Base-by-base conservation (phyloP, 2,888 invertebrate species). In the Philereme transversata region DNA sequence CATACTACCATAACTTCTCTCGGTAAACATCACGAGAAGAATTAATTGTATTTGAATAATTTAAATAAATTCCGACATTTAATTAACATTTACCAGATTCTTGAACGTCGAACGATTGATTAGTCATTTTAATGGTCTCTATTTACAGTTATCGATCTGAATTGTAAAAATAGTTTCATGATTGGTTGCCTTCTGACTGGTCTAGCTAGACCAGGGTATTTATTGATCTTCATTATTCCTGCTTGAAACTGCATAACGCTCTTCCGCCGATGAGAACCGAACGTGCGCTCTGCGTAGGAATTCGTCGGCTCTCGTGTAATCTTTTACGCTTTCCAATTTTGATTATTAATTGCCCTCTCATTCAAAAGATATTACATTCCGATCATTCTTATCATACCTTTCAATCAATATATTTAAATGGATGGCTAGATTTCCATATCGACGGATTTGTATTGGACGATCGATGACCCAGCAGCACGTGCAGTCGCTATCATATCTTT, bases 311-410 rank as follows among this genome's bases (percentile, higher is more conserved):
- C 79, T 82, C 83, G 84, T 87, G 82, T 86, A 85, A 87, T 86
- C 86, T 86, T 87, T 86, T 84, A 88, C 86, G 87, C 87, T 88
- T 87, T 88, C 86, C 75, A 86, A 87, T 85, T 83, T 85, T 85
- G 83, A 86, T 86, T 87, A 87, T 87, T 88, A 86, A 87, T 87
- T 86, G 87, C 82, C 80, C 81, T 82, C 78, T 83, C 83, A 84
- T 84, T 87, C 85, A 84, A 83, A 82, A 81, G 79, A 82, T 83
- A 81, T 81, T 82, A 81, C 83, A 82, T 86, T 84, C 86, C 83
- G 77, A 81, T 76, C 82, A 79, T 80, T 82, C 81, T 77, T 79
- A 73, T 75, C 81, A 78, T 83, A 79, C 75, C 73, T 81, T 75
- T 72, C 71, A 77, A 77, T 79, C 76, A 76, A 76, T 75, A 72